These are phyloP conservation scores for Diceros bicornis DNA, from an alignment of 2,797 vertebrate species.

Conservation along the genomic window DNA sequence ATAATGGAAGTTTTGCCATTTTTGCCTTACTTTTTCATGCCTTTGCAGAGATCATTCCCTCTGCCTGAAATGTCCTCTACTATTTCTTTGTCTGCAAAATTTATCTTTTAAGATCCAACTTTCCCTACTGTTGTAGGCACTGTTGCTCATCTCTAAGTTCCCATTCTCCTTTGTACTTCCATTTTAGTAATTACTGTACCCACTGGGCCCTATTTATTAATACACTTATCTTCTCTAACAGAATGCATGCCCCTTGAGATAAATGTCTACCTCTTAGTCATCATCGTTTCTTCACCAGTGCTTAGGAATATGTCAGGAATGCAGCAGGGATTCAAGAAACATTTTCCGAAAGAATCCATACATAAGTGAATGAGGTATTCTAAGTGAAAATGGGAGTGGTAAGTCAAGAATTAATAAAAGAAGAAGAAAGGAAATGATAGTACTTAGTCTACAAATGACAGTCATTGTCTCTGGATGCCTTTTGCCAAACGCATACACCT, in stretches of 20 bases:
- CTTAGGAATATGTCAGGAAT: neutral
- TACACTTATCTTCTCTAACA: neutral
- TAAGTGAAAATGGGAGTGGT: neutral
- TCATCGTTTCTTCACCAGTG: neutral
- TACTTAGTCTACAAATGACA: neutral
- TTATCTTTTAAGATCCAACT: neutral
- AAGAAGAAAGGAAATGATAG: neutral
- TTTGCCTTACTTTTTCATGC: neutral
- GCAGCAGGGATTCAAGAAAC: neutral
- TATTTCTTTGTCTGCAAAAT: slow-evolving; percentile 18
- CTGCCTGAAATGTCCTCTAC: neutral
- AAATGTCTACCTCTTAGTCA: neutral
- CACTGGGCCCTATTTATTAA: neutral
- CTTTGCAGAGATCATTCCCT: neutral
- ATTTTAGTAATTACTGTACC: neutral
- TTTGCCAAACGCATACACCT: neutral
- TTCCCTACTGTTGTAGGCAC: neutral
- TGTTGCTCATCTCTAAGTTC: neutral
- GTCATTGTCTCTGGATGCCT: neutral
- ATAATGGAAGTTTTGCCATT: neutral
- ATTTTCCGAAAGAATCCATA: neutral
- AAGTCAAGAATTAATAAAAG: neutral
- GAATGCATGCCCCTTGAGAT: neutral
- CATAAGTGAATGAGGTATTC: neutral
- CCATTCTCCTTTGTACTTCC: neutral